A percentile compares a stretch with the other conserved stretches of the same genome.
These are phyloP conservation scores for Pseudobourletiella spinata DNA, from an alignment of 1,140 invertebrate species.

Conservation along the genomic window DNA sequence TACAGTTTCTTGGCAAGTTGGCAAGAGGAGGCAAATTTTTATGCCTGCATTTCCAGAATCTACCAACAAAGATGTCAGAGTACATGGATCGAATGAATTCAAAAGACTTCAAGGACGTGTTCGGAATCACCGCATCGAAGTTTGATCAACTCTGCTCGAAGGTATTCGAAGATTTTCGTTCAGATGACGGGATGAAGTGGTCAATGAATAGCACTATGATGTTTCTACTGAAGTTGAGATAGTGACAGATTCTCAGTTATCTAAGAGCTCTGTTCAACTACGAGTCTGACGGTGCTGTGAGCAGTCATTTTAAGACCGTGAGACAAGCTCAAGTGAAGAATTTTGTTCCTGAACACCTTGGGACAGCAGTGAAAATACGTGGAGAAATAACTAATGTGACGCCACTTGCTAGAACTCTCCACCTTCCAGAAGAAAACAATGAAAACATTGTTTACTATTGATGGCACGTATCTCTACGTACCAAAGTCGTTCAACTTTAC, in stretches of 20 bases:
- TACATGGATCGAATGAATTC: too few species aligned
- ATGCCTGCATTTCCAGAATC: too few species aligned
- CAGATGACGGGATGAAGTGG: too few species aligned
- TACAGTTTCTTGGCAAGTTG: too few species aligned
- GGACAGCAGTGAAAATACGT: background rate
- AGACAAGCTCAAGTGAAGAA: background rate
- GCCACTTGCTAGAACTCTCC: background rate
- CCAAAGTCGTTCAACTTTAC: slow-evolving; percentile 18
- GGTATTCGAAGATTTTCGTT: too few species aligned
- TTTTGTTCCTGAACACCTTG: too few species aligned
- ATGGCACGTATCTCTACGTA: slow-evolving; percentile 26
- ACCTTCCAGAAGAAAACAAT: background rate
- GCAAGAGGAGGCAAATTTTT: too few species aligned
- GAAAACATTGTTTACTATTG: slow-evolving; percentile 14
- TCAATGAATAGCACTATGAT: too few species aligned
- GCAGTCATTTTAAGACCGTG: background rate
- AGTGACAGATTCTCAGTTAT: background rate
- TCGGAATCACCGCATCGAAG: too few species aligned
- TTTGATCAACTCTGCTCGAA: too few species aligned
- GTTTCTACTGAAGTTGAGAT: slow-evolving; percentile 1
- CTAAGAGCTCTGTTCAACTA: background rate
- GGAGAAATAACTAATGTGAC: background rate
- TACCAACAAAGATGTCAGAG: too few species aligned
- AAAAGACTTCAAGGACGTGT: too few species aligned
- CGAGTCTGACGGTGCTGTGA: background rate